These are phyloP conservation scores for Globia sparganii DNA, from an alignment of 2,888 invertebrate genomes.

Conservation along the genomic window DNA sequence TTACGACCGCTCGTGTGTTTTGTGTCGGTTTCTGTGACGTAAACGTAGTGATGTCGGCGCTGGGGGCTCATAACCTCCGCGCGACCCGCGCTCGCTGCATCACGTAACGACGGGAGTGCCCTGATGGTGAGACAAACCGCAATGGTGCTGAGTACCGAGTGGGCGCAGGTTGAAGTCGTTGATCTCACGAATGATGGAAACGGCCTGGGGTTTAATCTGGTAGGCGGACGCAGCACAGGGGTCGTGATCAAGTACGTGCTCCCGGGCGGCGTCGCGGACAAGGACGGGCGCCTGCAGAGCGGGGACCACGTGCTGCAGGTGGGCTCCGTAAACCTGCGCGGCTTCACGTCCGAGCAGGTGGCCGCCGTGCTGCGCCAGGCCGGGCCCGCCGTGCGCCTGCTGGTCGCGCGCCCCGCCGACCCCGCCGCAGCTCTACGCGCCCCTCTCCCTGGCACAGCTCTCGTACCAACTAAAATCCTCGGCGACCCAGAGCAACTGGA, in stretches of 20 bases:
- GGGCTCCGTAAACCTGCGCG: constrained; percentile 97
- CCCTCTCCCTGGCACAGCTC: constrained; percentile 95
- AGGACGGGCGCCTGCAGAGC: constrained; percentile 98
- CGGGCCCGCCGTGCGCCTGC: constrained; percentile 95
- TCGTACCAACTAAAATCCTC: constrained; percentile 97
- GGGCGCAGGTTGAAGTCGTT: constrained; percentile 99
- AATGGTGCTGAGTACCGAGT: constrained; percentile 98
- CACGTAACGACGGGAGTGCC: constrained; percentile 87
- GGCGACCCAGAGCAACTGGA: constrained; percentile 97
- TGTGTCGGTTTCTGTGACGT: constrained; percentile 60
- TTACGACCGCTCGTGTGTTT: constrained; percentile 66
- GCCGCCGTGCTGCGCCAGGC: constrained; percentile 92
- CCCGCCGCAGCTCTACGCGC: constrained; percentile 95
- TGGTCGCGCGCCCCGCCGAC: constrained; percentile 98
- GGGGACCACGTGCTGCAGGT: constrained; percentile 99
- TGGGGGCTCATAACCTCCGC: constrained; percentile 83
- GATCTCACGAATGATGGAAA: constrained; percentile 99
- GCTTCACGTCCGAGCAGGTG: constrained; percentile 99
- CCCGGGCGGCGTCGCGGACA: constrained; percentile 99
- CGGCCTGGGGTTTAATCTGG: constrained; percentile 99
- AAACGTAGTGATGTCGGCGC: constrained; percentile 73
- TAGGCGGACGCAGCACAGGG: constrained; percentile 99
- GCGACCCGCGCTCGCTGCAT: constrained; percentile 74
- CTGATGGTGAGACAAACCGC: constrained; percentile 87
- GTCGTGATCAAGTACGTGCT: constrained; percentile 99